Evolutionary conservation across 2,797 vertebrate species (phyloP).

Genomic region (Syncerus caffer): DNA sequence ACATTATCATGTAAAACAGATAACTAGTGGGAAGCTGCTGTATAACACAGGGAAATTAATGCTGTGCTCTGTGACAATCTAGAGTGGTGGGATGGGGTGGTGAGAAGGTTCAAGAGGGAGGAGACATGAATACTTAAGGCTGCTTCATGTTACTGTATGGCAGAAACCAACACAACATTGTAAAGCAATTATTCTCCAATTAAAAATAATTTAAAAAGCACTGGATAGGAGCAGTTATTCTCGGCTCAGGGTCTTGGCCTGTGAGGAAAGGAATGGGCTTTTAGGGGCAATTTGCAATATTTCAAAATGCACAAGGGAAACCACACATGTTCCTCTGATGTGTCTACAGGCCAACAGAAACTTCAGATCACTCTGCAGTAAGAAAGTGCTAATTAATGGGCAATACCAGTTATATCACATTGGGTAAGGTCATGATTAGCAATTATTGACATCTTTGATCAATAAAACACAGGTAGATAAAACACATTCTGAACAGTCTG

Average conservation of each 20-base stretch:
- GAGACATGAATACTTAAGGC: not conserved
- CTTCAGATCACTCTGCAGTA: not conserved
- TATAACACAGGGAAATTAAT: not conserved
- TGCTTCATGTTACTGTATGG: not conserved
- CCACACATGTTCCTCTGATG: not conserved
- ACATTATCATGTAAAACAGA: not conserved
- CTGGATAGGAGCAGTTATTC: not conserved
- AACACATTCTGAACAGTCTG: not conserved
- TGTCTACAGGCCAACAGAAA: not conserved
- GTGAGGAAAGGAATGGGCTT: not conserved
- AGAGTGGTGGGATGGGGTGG: not conserved
- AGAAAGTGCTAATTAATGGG: not conserved
- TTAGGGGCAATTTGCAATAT: not conserved
- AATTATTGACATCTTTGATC: not conserved
- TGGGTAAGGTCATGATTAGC: not conserved
- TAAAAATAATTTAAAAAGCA: not conserved
- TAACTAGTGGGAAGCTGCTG: not conserved
- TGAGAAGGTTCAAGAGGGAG: not conserved
- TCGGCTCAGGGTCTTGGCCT: not conserved
- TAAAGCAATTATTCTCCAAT: not conserved
- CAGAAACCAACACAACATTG: not conserved
- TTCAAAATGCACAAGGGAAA: not conserved
- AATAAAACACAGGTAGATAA: not conserved
- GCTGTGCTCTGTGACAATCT: not conserved
- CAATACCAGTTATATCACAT: accelerated